These are phyloP conservation scores for Rhinolophus ferrumequinum DNA, from an alignment of 2,113 vertebrate genomes.

Conservation along the genomic window DNA sequence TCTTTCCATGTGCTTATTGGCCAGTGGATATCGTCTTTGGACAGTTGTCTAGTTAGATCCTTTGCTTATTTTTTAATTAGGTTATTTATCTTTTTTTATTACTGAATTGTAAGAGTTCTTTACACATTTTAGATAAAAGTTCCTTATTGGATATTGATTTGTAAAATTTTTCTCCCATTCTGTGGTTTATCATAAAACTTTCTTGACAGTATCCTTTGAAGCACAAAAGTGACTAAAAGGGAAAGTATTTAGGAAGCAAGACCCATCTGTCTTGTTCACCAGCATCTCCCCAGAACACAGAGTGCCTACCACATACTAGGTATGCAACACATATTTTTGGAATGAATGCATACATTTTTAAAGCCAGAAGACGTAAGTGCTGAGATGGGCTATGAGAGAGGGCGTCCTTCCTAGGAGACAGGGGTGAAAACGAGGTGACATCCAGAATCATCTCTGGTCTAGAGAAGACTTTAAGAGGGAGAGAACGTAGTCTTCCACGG, in stretches of 20 bases:
- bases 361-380: background rate
- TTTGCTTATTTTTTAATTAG: conserved; percentile 10
- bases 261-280: background rate
- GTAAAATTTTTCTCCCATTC: conserved; percentile 40
- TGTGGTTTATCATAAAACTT: background rate
- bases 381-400: background rate
- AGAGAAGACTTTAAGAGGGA: background rate
- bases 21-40: background rate
- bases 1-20: background rate
- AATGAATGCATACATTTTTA: conserved; percentile 24
- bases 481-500: background rate
- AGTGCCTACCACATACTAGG: background rate
- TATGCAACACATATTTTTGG: background rate
- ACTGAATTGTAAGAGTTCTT: background rate
- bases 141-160: background rate
- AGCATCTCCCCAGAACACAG: background rate
- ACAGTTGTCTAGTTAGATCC: background rate
- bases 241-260: conserved; percentile 25
- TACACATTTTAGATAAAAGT: conserved; percentile 35
- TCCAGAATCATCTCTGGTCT: background rate
- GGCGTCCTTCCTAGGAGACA: background rate
- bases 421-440: background rate
- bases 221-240: conserved; percentile 12
- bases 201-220: background rate
- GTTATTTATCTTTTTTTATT: conserved; percentile 13